Evolutionary conservation across 1,140 invertebrate species (phyloP).

Genomic region (Drosophila athabasca): DNA sequence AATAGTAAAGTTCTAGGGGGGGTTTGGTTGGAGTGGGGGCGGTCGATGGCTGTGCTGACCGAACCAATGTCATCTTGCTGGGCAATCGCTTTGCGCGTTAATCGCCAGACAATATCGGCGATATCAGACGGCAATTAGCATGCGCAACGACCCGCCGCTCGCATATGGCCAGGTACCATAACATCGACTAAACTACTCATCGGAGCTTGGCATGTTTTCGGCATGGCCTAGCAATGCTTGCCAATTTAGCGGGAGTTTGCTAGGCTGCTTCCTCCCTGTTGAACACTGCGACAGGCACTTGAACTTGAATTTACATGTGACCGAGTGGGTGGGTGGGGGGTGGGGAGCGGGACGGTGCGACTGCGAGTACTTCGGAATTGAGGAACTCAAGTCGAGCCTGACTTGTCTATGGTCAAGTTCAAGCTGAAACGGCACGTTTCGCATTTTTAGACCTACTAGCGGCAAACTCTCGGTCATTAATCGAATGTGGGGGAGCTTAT

Average conservation of each 20-base stretch:
- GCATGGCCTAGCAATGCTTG: conserved; percentile 35
- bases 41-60: conserved; percentile 1
- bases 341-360: conserved; percentile 1
- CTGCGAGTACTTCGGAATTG: conserved; percentile 23
- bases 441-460: conserved; percentile 46
- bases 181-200: conserved; percentile 19
- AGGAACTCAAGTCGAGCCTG: conserved; percentile 49
- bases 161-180: conserved; percentile 13
- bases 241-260: conserved; percentile 47
- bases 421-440: conserved; percentile 53
- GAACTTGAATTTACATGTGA: conserved; percentile 70
- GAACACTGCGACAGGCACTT: conserved; percentile 37
- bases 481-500: neutral
- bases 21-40: neutral
- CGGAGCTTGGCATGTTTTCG: conserved; percentile 20
- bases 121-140: conserved; percentile 61
- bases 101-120: conserved; percentile 52
- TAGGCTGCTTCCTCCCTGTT: too few relatives aligned
- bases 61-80: conserved; percentile 61
- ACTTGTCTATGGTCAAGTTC: conserved; percentile 67
- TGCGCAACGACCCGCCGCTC: conserved; percentile 48
- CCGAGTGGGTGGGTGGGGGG: neutral
- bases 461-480: conserved; percentile 1
- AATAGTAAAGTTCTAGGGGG: conserved; percentile 43
- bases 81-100: conserved; percentile 24